Percentiles rank a stretch among this genome's conserved stretches.
These are phyloP conservation scores for Arizona elegans DNA, from an alignment of 2,113 vertebrate species.

Conservation along the genomic window DNA sequence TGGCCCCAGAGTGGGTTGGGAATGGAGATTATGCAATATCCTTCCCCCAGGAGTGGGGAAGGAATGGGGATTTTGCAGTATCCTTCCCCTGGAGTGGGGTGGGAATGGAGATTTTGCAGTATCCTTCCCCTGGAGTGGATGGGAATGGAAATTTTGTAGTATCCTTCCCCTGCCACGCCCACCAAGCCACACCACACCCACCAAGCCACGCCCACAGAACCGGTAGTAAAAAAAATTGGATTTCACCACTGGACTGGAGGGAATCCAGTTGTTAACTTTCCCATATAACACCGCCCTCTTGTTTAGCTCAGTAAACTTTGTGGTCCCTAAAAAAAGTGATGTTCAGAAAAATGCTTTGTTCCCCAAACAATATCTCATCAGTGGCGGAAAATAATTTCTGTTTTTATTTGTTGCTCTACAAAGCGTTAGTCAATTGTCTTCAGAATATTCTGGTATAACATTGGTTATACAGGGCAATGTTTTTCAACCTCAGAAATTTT, in stretches of 20 bases:
- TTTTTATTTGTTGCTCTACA: slow-evolving; percentile 15
- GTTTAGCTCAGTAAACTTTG: not conserved
- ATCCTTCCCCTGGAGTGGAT: no score
- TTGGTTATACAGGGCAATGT: not conserved
- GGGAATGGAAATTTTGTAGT: no score
- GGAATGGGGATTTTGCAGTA: no score
- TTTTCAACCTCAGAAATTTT: not conserved
- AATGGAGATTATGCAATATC: no score
- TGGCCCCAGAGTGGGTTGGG: no score
- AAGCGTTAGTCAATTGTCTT: slow-evolving; percentile 7
- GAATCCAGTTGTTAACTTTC: not conserved
- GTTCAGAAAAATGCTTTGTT: slow-evolving; percentile 5
- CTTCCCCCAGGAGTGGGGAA: no score
- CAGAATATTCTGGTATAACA: not conserved
- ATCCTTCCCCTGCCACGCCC: no score
- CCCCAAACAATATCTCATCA: not conserved
- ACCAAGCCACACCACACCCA: no score
- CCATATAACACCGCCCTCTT: not conserved
- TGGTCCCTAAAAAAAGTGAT: not conserved
- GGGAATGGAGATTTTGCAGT: no score
- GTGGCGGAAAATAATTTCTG: slow-evolving; percentile 16
- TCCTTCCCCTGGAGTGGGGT: no score
- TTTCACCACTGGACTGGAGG: not conserved
- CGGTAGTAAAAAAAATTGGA: no score
- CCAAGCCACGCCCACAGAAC: no score